Evolutionary conservation across 2,888 invertebrate genomes (phyloP), one percentile per base, ranked within the genome.

Genomic region (Byasa hedistus): DNA sequence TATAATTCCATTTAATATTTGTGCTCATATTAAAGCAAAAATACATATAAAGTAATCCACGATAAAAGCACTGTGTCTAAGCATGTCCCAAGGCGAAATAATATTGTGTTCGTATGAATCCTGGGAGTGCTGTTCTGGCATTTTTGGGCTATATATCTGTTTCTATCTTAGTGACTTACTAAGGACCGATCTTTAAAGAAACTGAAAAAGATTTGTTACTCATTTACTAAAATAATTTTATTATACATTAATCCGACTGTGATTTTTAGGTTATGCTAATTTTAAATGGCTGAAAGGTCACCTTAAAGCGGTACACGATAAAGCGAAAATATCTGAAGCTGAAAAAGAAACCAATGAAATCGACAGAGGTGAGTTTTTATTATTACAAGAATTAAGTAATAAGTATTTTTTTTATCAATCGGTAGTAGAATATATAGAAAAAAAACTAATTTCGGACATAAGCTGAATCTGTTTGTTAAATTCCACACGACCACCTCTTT

Each of bases 231-330:
- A 32, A 10, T 1, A 32, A 32, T 10, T 32, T 7, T 32, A 10
- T 15, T 1, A 19, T 15, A 19, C 19, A 22, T 55, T 54, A 23
- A 58, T 12, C n/a, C 10, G 21, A 3, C 39, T 24, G 0, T 65
- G 21, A 52, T 22, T 75, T 75, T 12, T 69, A 91, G 91, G 91
- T 1, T 91, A 91, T 61, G 80, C 85, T 0, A 84, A 85, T 69
- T 76, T 81, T 36, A 86, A 85, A 74, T 91, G 89, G 87, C 69
- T 91, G 3, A 86, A 84, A 71, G 86, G 82, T 0, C 91, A 91
- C 57, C 54, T 91, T 0, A 85, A 83, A 68, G 87, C 88, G 0
- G 91, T 88, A 0, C 91, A 91, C 39, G 82, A 84, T 8, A 82
- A 74, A 24, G 67, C 69, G 23, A 76, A 74, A 17, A 44, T 12